Percentiles rank a stretch among this genome's conserved stretches.
phyloP scores from a whole-genome alignment of 1,140 invertebrate genomes.

The Leguminivora glycinivorella region DNA sequence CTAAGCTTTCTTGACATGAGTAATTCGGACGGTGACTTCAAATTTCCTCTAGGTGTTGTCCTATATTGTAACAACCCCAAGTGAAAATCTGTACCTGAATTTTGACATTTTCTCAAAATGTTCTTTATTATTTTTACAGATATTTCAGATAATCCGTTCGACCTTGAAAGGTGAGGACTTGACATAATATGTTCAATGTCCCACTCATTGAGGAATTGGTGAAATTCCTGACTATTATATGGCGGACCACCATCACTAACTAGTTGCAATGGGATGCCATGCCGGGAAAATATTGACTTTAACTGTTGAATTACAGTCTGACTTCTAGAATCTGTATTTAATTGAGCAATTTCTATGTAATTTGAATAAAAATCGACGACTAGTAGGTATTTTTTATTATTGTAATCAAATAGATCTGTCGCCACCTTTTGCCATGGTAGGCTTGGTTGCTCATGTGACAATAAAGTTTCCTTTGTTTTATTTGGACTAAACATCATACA shows the following conservation, averaged over 20 bases:
- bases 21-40: slow-evolving; percentile 33
- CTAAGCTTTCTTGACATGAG: slow-evolving; percentile 34
- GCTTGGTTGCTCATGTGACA: slow-evolving; percentile 45
- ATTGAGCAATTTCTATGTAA: slow-evolving; percentile 39
- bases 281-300: slow-evolving; percentile 47
- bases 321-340: slow-evolving; percentile 36
- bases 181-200: slow-evolving; percentile 33
- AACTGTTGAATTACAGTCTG: slow-evolving; percentile 39
- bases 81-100: slow-evolving; percentile 33
- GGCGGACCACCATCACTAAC: slow-evolving; percentile 40
- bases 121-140: slow-evolving; percentile 33
- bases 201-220: slow-evolving; percentile 39
- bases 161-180: slow-evolving; percentile 36
- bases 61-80: slow-evolving; percentile 34
- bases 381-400: slow-evolving; percentile 51
- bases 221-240: slow-evolving; percentile 37
- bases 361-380: slow-evolving; percentile 47
- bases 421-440: slow-evolving; percentile 52
- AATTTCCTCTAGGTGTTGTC: slow-evolving; percentile 34
- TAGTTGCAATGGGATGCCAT: slow-evolving; percentile 38
- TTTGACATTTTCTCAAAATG: slow-evolving; percentile 33
- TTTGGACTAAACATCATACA: slow-evolving; percentile 44
- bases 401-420: slow-evolving; percentile 46
- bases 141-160: slow-evolving; percentile 37
- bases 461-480: slow-evolving; percentile 57